These are phyloP conservation scores for Hoplostethus mediterraneus DNA, from an alignment of 2,797 vertebrate species.

Conservation along the genomic window DNA sequence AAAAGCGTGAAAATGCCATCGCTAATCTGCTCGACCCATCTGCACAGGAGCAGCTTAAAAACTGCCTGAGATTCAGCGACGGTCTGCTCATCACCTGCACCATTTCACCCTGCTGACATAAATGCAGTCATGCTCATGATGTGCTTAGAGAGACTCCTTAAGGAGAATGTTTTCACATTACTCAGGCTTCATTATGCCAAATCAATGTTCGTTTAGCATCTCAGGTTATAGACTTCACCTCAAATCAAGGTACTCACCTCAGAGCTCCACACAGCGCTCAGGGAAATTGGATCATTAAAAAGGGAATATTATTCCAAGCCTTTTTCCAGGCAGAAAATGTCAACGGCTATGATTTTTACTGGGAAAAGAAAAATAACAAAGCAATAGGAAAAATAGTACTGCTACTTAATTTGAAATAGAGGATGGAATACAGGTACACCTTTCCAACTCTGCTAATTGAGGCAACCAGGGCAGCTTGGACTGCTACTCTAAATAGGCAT, in stretches of 20 bases:
- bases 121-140: slow-evolving; percentile 83
- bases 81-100: slow-evolving; percentile 69
- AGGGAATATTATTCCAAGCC: slow-evolving; percentile 81
- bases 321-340: slow-evolving; percentile 41
- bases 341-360: neutral
- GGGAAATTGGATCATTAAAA: slow-evolving; percentile 91
- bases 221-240: slow-evolving; percentile 91
- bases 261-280: slow-evolving; percentile 88
- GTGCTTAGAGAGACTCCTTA: slow-evolving; percentile 83
- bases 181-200: slow-evolving; percentile 92
- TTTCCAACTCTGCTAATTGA: neutral
- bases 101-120: slow-evolving; percentile 75
- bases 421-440: neutral
- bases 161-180: slow-evolving; percentile 88
- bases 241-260: slow-evolving; percentile 87
- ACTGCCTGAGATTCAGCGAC: neutral
- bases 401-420: neutral
- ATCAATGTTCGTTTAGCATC: slow-evolving; percentile 93
- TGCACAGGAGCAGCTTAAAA: slow-evolving; percentile 56
- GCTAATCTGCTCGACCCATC: slow-evolving; percentile 67
- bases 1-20: slow-evolving; percentile 64
- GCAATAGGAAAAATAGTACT: neutral
- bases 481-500: neutral
- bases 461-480: neutral
- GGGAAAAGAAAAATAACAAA: no score